Evolutionary conservation across 2,113 vertebrate genomes (phyloP), one percentile per base, ranked within the genome.

Genomic region (Nothoprocta pentlandii): DNA sequence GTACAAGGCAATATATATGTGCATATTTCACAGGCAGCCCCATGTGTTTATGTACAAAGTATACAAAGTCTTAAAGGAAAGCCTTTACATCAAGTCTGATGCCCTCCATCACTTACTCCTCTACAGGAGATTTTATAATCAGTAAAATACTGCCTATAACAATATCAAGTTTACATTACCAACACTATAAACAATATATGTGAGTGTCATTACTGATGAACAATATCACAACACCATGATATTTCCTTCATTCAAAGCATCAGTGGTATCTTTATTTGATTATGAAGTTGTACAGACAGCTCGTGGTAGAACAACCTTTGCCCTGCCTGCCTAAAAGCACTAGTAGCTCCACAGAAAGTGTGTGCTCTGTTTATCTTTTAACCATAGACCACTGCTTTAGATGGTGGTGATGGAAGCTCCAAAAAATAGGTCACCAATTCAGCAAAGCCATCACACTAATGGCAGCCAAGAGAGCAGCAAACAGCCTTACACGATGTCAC

Each of bases 401-500:
- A 41, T 74, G 28, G 26, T 87, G 9, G 0, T 39, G 68, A 62
- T 62, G 49, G 22, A 66, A 91, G 69, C 28, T 92, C 46, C 59
- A 36, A 32, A 93, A 71, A 88, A 84, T 12, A 51, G 36, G 51
- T 78, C 82, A 71, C 56, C 64, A 84, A 3, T 95, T 84, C 85
- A 88, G 20, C 32, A 63, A 71, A 87, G 34, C 13, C 62, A 19
- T 62, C 82, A 77, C 1, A 1, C 25, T 51, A 51, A 21, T 80
- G n/a, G 41, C 70, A 84, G 64, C n/a, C 36, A 67, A 23, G 34
- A 88, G 76, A 59, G 78, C 61, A 88, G 56, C 80, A 74, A 59
- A 36, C 63, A 90, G 41, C 51, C 69, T 84, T 83, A 85, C 10
- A 10, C 74, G 78, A 34, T 70, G 25, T 51, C 85, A 6, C 68